Evolutionary conservation across 2,113 vertebrate genomes (phyloP).

Genomic region (Sterna hirundo): DNA sequence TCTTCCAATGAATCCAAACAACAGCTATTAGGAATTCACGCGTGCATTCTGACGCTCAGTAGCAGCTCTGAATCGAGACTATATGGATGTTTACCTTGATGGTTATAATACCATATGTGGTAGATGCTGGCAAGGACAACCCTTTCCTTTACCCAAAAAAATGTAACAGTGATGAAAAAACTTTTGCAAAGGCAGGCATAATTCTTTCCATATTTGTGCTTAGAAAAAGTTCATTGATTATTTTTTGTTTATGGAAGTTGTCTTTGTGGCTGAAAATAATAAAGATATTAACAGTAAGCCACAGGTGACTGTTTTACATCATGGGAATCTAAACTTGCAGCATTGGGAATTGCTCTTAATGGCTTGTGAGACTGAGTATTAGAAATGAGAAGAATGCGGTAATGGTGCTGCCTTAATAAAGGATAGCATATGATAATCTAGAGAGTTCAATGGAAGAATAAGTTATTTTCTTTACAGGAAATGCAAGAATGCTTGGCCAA

Average conservation of each 20-base stretch:
- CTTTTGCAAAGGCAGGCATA: neutral
- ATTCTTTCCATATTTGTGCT: neutral
- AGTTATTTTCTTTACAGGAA: neutral
- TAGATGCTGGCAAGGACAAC: neutral
- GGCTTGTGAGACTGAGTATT: neutral
- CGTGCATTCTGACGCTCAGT: neutral
- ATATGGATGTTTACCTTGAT: neutral
- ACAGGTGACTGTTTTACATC: neutral
- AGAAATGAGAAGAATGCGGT: neutral
- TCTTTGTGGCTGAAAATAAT: constrained; percentile 9
- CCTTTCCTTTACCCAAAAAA: neutral
- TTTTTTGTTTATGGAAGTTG: neutral
- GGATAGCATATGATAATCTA: neutral
- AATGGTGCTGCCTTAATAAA: neutral
- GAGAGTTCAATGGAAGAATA: neutral
- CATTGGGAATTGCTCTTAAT: neutral
- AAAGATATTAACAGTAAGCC: neutral
- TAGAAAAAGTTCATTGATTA: neutral
- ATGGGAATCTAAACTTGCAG: neutral
- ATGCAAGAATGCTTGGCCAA: neutral
- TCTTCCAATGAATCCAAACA: neutral
- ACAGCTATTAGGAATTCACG: neutral
- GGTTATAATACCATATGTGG: neutral
- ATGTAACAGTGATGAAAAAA: neutral
- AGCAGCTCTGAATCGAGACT: neutral